These are phyloP conservation scores for Lysandra bellargus DNA, from an alignment of 2,888 invertebrate genomes.

Conservation along the genomic window DNA sequence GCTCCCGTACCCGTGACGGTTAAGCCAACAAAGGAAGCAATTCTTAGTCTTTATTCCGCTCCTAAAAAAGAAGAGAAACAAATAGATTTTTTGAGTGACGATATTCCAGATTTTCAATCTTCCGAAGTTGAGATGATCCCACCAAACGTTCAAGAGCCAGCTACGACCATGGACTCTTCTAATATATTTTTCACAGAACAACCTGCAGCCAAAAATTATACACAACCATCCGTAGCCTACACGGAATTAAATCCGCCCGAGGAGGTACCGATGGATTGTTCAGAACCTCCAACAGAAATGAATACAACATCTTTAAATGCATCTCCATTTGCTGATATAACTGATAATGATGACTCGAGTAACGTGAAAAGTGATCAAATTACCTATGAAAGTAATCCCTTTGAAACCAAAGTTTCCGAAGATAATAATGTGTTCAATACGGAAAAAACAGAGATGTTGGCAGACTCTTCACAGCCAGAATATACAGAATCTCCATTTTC, in stretches of 20 bases:
- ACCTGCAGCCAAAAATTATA: constrained; percentile 40
- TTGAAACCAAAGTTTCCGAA: constrained; percentile 51
- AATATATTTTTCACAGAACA: constrained; percentile 42
- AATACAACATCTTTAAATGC: constrained; percentile 48
- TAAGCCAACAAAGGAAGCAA: constrained; percentile 81
- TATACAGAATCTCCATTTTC: constrained; percentile 44
- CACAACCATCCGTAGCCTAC: constrained; percentile 36
- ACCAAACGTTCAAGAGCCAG: constrained; percentile 51
- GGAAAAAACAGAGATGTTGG: constrained; percentile 50
- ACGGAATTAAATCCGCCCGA: constrained; percentile 34
- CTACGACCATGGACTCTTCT: constrained; percentile 39
- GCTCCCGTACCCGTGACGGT: constrained; percentile 74
- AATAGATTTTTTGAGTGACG: constrained; percentile 81
- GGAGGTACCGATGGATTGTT: constrained; percentile 62
- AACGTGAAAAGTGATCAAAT: constrained; percentile 43
- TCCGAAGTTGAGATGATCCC: constrained; percentile 44
- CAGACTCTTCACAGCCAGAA: constrained; percentile 47
- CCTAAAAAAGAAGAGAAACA: constrained; percentile 70
- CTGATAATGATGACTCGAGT: constrained; percentile 47
- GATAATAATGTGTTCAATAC: constrained; percentile 45
- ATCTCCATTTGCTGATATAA: constrained; percentile 60
- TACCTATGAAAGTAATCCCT: constrained; percentile 60
- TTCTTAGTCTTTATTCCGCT: constrained; percentile 79
- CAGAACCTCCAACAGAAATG: constrained; percentile 53
- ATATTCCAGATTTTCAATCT: constrained; percentile 59